phyloP scores from a whole-genome alignment of 2,797 vertebrate species.

The Setipinna tenuifilis region DNA sequence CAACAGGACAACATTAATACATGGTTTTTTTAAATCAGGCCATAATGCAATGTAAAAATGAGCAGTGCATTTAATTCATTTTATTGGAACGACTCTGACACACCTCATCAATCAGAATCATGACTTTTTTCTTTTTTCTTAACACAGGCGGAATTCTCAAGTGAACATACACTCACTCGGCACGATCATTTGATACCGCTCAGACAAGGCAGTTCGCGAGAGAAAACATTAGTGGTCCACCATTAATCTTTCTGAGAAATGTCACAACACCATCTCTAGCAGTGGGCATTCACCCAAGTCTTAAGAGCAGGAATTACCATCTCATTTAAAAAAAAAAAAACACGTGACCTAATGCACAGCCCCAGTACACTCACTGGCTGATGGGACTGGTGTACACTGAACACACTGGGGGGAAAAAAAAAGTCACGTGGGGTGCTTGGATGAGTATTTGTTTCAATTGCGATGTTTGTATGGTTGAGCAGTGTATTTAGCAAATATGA shows the following conservation, averaged over 20 bases:
- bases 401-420: background rate
- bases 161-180: background rate
- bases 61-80: background rate
- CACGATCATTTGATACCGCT: background rate
- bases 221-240: constrained; percentile 7
- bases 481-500: background rate
- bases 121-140: background rate
- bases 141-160: background rate
- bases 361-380: background rate
- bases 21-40: background rate
- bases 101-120: background rate
- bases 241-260: background rate
- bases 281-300: background rate
- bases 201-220: background rate
- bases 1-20: background rate
- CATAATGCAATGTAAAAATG: background rate
- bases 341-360: background rate
- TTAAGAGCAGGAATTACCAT: background rate
- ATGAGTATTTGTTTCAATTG: background rate
- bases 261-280: background rate
- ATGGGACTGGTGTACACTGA: background rate
- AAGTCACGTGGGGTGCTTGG: background rate
- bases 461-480: background rate
- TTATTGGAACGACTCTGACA: background rate
- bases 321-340: background rate